Base-by-base conservation (phyloP, 2,797 vertebrate genomes). In the Cheracebus regulus region DNA sequence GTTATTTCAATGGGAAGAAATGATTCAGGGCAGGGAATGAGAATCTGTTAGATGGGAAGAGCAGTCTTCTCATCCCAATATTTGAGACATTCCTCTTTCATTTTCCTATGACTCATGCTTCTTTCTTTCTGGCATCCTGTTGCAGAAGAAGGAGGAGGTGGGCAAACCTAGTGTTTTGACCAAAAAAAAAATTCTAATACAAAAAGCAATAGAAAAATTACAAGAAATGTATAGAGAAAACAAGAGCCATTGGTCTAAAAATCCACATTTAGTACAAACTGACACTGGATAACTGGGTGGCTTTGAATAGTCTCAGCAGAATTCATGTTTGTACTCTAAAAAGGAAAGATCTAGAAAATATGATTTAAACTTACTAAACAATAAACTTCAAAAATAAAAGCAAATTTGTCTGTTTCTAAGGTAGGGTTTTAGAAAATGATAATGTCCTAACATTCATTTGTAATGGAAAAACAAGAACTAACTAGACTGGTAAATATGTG, bases 11-110 rank as follows among this genome's bases (percentile, higher is more conserved):
- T 55, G 58, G 72, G 76, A 97, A 95, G 52, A 61, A 82, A 89
- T 92, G 75, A 97, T 92, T 88, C 55, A 70, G 61, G 46, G 33
- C 64, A 96, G 88, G 82, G 97, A 92, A 93, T 86, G 73, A 96
- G 41, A 93, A 86, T 92, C 55, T 90, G 36, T 79, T 93, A 75
- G 80, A 96, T 48, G 93, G 93, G 44, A 92, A 57, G 39, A 92
- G 22, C 52, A 93, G 58, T 93, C 55, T 75, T 85, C 57, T 87
- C 82, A 84, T 44, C 55, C 55, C 41, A 89, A 15, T 76, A 82
- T 57, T 88, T 82, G n/a, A 95, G 61, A 92, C 64, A 58, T 89
- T 95, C 61, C 41, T 72, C 95, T 90, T 94, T 80, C 64, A 84
- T 96, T 96, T 96, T 83, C 72, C 55, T 72, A 64, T 84, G 88